These are phyloP conservation scores for Melanotaenia boesemani DNA, from an alignment of 2,797 vertebrate species.

Conservation along the genomic window DNA sequence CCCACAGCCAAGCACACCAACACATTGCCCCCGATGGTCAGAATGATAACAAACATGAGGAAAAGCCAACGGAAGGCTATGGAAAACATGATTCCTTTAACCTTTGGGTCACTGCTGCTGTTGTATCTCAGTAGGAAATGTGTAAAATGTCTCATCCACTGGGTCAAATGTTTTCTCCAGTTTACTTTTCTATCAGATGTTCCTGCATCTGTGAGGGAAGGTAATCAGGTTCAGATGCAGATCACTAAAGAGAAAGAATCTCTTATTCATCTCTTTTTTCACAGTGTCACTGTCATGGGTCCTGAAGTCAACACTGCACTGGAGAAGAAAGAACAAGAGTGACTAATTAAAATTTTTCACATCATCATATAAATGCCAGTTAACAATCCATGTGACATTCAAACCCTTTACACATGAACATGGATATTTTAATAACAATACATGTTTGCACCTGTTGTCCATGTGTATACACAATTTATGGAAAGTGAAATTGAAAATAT, in stretches of 20 bases:
- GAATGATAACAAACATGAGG: slow-evolving; percentile 83
- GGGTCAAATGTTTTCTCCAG: not conserved
- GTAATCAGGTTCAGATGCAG: slow-evolving; percentile 11
- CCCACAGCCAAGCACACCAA: slow-evolving; percentile 92
- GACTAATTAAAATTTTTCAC: not conserved
- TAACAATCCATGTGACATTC: not conserved
- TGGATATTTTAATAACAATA: too few species aligned
- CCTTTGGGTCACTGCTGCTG: slow-evolving; percentile 11
- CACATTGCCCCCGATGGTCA: slow-evolving; percentile 90
- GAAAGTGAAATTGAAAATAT: too few species aligned
- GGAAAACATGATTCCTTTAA: slow-evolving; percentile 64
- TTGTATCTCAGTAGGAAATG: slow-evolving; percentile 16
- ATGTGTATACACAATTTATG: too few species aligned
- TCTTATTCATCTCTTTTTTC: slow-evolving; percentile 27
- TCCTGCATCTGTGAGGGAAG: slow-evolving; percentile 1
- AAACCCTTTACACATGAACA: not conserved
- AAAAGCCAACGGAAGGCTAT: slow-evolving; percentile 79
- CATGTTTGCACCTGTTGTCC: too few species aligned
- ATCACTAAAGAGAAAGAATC: slow-evolving; percentile 12
- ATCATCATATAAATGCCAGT: not conserved
- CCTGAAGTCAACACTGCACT: slow-evolving; percentile 31
- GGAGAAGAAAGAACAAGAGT: slow-evolving; percentile 25
- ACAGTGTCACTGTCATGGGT: not conserved
- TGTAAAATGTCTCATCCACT: slow-evolving; percentile 17
- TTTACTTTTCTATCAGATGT: slow-evolving; percentile 24